Evolutionary conservation across 2,797 vertebrate species (phyloP).

Genomic region (Cetoscarus ocellatus): DNA sequence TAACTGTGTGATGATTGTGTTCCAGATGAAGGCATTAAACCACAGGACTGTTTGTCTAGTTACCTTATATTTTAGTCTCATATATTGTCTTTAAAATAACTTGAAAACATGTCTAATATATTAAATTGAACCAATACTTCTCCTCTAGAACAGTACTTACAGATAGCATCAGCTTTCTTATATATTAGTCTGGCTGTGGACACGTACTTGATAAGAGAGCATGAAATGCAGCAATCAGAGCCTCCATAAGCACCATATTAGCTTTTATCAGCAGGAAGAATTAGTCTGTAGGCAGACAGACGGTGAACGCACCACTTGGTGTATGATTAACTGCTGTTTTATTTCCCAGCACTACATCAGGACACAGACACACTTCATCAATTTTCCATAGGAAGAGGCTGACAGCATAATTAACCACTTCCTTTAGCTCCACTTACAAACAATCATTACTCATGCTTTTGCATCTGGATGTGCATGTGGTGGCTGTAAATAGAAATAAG

Average conservation of each 20-base stretch:
- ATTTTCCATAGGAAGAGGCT: slow-evolving; percentile 58
- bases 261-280: slow-evolving; percentile 13
- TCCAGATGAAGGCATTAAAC: too few species aligned
- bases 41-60: too few species aligned
- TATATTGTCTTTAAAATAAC: too few species aligned
- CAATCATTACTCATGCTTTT: slow-evolving; percentile 63
- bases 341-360: slow-evolving; percentile 62
- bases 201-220: neutral
- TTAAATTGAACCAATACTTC: too few species aligned
- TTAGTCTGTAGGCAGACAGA: slow-evolving; percentile 23
- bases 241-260: neutral
- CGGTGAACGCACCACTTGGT: slow-evolving; percentile 42
- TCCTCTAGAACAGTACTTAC: too few species aligned
- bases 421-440: slow-evolving; percentile 65
- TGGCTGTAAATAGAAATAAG: slow-evolving; percentile 24
- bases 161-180: neutral
- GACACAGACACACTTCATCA: slow-evolving; percentile 60
- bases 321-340: slow-evolving; percentile 61
- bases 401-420: slow-evolving; percentile 74
- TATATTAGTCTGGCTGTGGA: neutral
- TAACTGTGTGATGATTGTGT: too few species aligned
- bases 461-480: slow-evolving; percentile 34
- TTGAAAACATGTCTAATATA: too few species aligned
- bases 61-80: too few species aligned
- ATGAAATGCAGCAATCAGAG: slow-evolving; percentile 4